Percentiles rank a stretch among this genome's conserved stretches.
phyloP scores from a whole-genome alignment of 2,113 vertebrate species.

The Marmota monax region DNA sequence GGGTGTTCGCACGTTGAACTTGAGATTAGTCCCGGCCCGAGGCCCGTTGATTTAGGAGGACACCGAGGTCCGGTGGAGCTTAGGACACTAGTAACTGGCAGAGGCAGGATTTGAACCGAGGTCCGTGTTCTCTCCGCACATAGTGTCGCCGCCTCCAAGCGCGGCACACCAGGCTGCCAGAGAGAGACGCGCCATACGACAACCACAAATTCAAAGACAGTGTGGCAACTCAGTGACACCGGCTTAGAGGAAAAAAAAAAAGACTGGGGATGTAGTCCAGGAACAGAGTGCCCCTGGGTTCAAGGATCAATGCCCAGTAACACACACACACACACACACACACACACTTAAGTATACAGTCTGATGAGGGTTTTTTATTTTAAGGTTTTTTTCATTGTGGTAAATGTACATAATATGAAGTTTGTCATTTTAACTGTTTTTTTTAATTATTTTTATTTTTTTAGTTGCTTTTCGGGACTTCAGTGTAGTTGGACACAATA shows the following conservation, averaged over 20 bases:
- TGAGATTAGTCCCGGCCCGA: not conserved
- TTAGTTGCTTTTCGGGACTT: no score
- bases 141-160: not conserved
- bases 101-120: not conserved
- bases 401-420: not conserved
- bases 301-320: no score
- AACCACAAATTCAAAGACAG: not conserved
- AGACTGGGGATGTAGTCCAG: not conserved
- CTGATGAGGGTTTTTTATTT: no score
- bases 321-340: no score
- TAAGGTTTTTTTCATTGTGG: not conserved
- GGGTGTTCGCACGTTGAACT: not conserved
- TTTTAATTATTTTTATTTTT: no score
- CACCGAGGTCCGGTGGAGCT: no score
- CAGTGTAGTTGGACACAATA: no score
- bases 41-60: not conserved
- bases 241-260: not conserved
- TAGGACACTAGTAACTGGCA: not conserved
- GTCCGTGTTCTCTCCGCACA: not conserved
- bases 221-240: not conserved
- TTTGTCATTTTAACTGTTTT: not conserved
- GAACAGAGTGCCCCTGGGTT: no score
- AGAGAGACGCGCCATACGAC: no score
- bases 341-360: no score
- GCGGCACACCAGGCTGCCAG: accelerated